phyloP scores from a whole-genome alignment of 2,113 vertebrate species.

The Oceanites oceanicus region DNA sequence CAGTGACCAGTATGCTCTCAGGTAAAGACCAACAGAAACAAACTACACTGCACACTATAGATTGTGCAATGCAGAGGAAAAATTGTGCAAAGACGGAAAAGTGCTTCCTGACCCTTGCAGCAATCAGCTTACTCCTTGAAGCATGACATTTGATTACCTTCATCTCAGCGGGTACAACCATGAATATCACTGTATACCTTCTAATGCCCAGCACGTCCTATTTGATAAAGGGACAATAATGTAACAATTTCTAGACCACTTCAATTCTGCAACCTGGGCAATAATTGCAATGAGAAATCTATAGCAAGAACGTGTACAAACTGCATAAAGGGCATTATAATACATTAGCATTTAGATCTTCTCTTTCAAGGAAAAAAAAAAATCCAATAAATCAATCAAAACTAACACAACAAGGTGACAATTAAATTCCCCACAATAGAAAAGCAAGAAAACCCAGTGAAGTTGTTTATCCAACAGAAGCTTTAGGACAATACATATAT shows the following conservation, averaged over 20 bases:
- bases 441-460: not conserved
- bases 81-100: not conserved
- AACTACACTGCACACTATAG: not conserved
- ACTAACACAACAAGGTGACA: not conserved
- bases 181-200: not conserved
- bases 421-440: not conserved
- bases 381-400: not conserved
- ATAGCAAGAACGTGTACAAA: not conserved
- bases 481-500: not conserved
- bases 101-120: constrained; percentile 3
- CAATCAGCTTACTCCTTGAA: not conserved
- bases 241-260: not conserved
- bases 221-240: not conserved
- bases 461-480: not conserved
- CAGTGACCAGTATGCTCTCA: not conserved
- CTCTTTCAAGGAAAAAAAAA: not conserved
- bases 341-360: not conserved
- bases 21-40: not conserved
- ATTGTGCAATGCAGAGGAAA: constrained; percentile 24
- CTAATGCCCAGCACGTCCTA: not conserved
- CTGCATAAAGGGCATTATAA: not conserved
- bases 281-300: not conserved
- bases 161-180: not conserved
- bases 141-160: constrained; percentile 40
- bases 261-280: not conserved